Percentiles rank a stretch among this genome's conserved stretches.
Evolutionary conservation across 2,888 invertebrate species (phyloP).

Genomic region (Rhorus exstirpatorius): DNA sequence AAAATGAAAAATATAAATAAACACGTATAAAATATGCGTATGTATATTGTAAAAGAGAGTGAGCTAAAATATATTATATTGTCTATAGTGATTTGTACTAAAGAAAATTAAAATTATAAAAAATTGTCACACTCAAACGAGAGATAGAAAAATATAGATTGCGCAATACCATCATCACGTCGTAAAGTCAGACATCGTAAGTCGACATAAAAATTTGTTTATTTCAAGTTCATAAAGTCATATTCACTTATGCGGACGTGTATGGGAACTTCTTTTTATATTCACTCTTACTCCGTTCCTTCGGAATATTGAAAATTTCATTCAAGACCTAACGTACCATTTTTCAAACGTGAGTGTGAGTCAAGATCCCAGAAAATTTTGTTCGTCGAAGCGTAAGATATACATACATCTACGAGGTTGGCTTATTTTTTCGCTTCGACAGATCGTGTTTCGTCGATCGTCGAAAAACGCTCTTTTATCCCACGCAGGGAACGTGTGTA

Average conservation of each 20-base stretch:
- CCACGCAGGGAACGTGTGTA: conserved; percentile 22
- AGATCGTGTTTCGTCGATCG: conserved; percentile 57
- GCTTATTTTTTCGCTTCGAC: conserved; percentile 50
- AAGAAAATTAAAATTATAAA: not conserved
- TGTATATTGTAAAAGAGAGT: no score
- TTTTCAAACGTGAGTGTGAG: conserved; percentile 1
- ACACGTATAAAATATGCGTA: conserved; percentile 6
- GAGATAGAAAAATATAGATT: not conserved
- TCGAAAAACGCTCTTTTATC: conserved; percentile 57
- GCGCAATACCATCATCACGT: no score
- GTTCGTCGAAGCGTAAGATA: conserved; percentile 33
- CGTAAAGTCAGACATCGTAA: not conserved
- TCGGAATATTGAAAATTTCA: conserved; percentile 43
- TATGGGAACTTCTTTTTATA: conserved; percentile 23
- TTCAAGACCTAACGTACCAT: conserved; percentile 18
- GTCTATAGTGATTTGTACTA: no score
- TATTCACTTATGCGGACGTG: not conserved
- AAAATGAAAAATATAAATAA: conserved; percentile 52
- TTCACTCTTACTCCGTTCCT: not conserved
- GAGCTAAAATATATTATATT: no score
- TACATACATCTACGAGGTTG: conserved; percentile 14
- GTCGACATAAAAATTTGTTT: not conserved
- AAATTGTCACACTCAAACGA: not conserved
- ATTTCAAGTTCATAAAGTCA: not conserved
- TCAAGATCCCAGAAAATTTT: conserved; percentile 28